phyloP scores from a whole-genome alignment of 2,888 invertebrate species.

The Drosophila parthenogenetica region DNA sequence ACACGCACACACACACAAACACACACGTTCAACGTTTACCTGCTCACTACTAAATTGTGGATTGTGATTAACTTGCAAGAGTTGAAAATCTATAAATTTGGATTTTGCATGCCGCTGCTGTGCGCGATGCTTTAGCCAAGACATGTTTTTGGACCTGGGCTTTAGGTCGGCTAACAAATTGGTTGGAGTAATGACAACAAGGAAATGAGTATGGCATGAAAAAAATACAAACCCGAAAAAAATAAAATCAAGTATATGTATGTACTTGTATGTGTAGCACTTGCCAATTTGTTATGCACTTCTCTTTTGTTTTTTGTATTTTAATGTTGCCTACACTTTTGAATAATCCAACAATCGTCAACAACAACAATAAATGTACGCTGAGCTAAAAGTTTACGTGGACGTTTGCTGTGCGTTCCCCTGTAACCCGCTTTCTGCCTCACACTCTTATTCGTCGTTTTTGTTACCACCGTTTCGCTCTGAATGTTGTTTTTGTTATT shows the following conservation, averaged over 20 bases:
- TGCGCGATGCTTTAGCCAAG: conserved; percentile 29
- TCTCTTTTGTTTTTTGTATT: conserved; percentile 5
- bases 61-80: conserved; percentile 12
- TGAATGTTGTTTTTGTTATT: conserved; percentile 51
- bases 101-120: conserved; percentile 26
- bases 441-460: conserved; percentile 46
- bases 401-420: conserved; percentile 68
- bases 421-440: conserved; percentile 41
- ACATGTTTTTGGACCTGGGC: conserved; percentile 15
- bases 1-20: background rate
- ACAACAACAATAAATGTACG: conserved; percentile 49
- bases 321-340: conserved; percentile 44
- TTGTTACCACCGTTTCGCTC: conserved; percentile 60
- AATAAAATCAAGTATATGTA: background rate
- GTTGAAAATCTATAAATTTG: conserved; percentile 6
- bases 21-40: background rate
- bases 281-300: conserved; percentile 32
- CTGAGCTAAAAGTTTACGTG: conserved; percentile 82
- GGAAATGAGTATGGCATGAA: conserved; percentile 2
- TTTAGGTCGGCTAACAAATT: conserved; percentile 9
- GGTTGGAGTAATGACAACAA: conserved; percentile 20
- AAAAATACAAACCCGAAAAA: background rate
- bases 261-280: conserved; percentile 2
- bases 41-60: conserved; percentile 5
- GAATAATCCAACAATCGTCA: conserved; percentile 43